Conservation (phyloP, 2,888 invertebrate species). For the Drosophila niveifrons region DNA sequence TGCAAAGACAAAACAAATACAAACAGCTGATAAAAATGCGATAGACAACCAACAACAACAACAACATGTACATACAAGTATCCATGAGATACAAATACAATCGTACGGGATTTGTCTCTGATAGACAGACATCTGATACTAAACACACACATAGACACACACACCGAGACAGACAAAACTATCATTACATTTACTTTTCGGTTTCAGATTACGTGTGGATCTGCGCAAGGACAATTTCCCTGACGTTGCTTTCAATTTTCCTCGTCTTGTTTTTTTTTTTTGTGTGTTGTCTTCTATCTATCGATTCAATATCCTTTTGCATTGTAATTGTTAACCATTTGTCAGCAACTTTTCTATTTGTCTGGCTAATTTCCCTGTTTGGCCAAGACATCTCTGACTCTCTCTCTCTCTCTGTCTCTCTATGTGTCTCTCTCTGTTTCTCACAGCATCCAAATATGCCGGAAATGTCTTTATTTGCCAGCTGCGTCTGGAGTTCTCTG, state of each 20-base stretch:
- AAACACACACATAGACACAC: slow-evolving; percentile 21
- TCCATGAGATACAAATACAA: slow-evolving; percentile 23
- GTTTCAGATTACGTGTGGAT: slow-evolving; percentile 47
- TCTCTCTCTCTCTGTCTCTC: not conserved
- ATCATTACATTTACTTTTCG: slow-evolving; percentile 55
- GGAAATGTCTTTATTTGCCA: slow-evolving; percentile 77
- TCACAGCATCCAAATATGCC: slow-evolving; percentile 55
- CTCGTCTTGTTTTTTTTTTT: slow-evolving; percentile 14
- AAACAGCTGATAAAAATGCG: slow-evolving; percentile 77
- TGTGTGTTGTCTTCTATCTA: not conserved
- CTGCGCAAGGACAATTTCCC: slow-evolving; percentile 49
- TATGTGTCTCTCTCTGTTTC: not conserved
- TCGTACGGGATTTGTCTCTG: slow-evolving; percentile 8
- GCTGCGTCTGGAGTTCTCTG: slow-evolving; percentile 39
- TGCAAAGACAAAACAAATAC: slow-evolving; percentile 73
- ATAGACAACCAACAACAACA: slow-evolving; percentile 42
- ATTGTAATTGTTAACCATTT: slow-evolving; percentile 79
- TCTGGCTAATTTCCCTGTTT: slow-evolving; percentile 62
- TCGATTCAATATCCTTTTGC: slow-evolving; percentile 48
- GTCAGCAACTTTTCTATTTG: slow-evolving; percentile 74
- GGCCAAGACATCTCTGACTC: slow-evolving; percentile 10
- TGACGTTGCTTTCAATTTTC: slow-evolving; percentile 39
- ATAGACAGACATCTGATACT: slow-evolving; percentile 34
- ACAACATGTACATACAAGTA: slow-evolving; percentile 22
- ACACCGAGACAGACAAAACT: slow-evolving; percentile 39